phyloP scores from a whole-genome alignment of 1,140 invertebrate species.

The Sogatella furcifera region DNA sequence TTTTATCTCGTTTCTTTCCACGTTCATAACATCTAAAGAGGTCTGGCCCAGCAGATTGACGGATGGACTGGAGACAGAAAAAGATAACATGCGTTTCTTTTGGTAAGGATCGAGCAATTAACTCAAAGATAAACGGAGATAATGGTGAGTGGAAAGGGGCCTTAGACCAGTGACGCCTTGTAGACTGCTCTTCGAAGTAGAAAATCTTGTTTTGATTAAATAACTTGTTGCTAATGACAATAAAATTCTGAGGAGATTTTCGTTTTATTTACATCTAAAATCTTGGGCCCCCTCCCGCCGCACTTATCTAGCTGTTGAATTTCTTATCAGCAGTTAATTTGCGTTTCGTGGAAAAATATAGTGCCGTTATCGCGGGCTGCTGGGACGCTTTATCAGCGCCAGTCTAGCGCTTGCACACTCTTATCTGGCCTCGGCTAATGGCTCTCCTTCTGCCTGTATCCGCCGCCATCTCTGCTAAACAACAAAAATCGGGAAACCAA shows the following conservation, averaged over 20 bases:
- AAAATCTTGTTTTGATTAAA: conserved; percentile 2
- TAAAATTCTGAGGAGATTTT: neutral
- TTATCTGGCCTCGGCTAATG: too few relatives aligned
- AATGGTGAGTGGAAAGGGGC: neutral
- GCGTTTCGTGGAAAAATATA: neutral
- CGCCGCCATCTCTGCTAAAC: too few relatives aligned
- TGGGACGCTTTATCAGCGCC: too few relatives aligned
- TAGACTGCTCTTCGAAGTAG: neutral
- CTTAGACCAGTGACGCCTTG: neutral
- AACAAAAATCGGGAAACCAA: too few relatives aligned
- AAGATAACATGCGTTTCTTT: neutral
- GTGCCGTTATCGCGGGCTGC: neutral
- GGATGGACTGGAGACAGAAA: neutral
- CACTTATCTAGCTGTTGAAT: neutral
- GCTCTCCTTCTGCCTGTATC: too few relatives aligned
- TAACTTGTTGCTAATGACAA: conserved; percentile 2
- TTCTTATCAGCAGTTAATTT: neutral
- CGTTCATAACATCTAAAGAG: too few relatives aligned
- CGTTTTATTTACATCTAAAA: neutral
- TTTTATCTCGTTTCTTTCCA: too few relatives aligned
- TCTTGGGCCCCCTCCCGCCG: neutral
- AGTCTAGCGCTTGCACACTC: too few relatives aligned
- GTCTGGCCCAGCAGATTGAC: neutral
- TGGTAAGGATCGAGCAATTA: neutral
- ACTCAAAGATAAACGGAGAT: neutral